These are phyloP conservation scores for Potamilus streckersoni DNA, from an alignment of 1,140 invertebrate genomes.

Conservation along the genomic window DNA sequence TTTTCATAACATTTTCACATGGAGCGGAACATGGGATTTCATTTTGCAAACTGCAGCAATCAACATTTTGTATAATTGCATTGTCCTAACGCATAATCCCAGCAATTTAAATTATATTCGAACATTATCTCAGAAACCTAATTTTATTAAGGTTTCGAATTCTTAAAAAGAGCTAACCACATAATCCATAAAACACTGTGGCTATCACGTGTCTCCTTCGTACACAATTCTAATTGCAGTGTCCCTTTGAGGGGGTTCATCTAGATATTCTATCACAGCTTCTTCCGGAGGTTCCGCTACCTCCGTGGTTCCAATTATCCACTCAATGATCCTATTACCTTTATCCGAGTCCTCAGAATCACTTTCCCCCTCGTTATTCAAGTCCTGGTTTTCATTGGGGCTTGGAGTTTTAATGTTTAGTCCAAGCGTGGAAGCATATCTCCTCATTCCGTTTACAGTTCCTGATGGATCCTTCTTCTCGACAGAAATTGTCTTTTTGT, in stretches of 20 bases:
- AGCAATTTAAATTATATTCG: too few species aligned
- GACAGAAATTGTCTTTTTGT: conserved; percentile 26
- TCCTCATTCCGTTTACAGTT: conserved; percentile 38
- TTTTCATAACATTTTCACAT: too few species aligned
- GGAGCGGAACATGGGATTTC: too few species aligned
- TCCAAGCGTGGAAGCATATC: conserved; percentile 35
- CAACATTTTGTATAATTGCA: too few species aligned
- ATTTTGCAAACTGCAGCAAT: too few species aligned
- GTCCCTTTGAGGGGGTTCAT: conserved; percentile 41
- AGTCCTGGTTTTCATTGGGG: conserved; percentile 12
- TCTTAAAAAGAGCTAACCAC: too few species aligned
- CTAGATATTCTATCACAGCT: conserved; percentile 34
- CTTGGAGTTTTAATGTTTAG: conserved; percentile 24
- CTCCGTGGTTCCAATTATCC: conserved; percentile 42
- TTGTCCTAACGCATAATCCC: too few species aligned
- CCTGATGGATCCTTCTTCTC: conserved; percentile 25
- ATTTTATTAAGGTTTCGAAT: too few species aligned
- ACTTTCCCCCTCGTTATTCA: conserved; percentile 9
- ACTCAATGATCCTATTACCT: conserved; percentile 38
- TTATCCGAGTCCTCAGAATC: conserved; percentile 43
- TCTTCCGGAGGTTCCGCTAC: conserved; percentile 37
- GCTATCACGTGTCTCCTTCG: conserved; percentile 31
- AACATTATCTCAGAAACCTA: too few species aligned
- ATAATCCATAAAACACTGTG: too few species aligned
- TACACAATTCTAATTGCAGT: conserved; percentile 45